A percentile compares a stretch with the other conserved stretches of the same genome.
These are phyloP conservation scores for Carlito syrichta DNA, from an alignment of 2,113 vertebrate species.

Conservation along the genomic window DNA sequence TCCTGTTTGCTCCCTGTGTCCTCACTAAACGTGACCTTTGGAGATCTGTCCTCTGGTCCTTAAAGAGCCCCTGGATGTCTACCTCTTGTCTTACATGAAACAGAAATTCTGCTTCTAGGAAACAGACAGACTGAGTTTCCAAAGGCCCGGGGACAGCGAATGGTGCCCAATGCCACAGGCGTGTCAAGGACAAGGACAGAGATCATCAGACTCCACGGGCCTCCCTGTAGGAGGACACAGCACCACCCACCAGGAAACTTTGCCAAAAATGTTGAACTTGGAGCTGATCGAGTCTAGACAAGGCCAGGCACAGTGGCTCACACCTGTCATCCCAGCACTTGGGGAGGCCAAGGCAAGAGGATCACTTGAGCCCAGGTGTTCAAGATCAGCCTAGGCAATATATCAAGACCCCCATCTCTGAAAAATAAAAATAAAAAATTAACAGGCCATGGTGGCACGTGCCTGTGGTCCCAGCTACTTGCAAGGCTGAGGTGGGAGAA, in stretches of 20 bases:
- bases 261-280: background rate
- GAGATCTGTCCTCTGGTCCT: background rate
- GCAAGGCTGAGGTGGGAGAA: too few species aligned
- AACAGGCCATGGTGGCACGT: too few species aligned
- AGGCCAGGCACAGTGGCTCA: too few species aligned
- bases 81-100: background rate
- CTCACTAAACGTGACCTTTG: background rate
- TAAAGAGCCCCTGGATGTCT: background rate
- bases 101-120: background rate
- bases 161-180: background rate
- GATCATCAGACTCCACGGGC: fast-evolving
- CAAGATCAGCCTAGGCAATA: too few species aligned
- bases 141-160: background rate
- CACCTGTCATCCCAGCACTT: too few species aligned
- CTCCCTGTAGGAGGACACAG: background rate
- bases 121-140: background rate
- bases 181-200: background rate
- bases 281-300: background rate
- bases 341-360: too few species aligned
- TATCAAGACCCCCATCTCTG: too few species aligned
- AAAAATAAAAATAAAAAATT: too few species aligned
- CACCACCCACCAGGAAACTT: too few species aligned
- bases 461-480: too few species aligned
- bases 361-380: too few species aligned
- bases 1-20: too few species aligned